phyloP scores from a whole-genome alignment of 1,140 invertebrate genomes.

The Andrena cerasifolii region DNA sequence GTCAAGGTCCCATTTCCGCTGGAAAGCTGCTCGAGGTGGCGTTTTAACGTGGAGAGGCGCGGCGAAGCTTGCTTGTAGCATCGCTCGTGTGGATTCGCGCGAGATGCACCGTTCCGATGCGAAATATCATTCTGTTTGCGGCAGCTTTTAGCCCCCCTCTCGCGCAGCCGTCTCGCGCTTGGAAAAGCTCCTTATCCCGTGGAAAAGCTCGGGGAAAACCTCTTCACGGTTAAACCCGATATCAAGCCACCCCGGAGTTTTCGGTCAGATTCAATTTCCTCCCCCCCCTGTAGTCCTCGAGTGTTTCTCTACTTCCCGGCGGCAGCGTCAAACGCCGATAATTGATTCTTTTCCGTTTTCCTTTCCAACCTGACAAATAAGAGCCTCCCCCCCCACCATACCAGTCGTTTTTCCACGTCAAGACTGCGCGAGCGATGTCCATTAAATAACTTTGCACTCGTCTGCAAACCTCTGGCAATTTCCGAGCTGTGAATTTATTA shows the following conservation, averaged over 20 bases:
- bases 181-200: slow-evolving; percentile 43
- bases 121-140: slow-evolving; percentile 33
- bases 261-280: slow-evolving; percentile 41
- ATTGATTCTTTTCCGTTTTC: neutral
- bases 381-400: too few relatives aligned
- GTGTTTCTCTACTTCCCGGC: neutral
- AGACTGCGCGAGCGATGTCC: too few relatives aligned
- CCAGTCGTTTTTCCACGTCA: too few relatives aligned
- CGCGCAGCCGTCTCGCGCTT: slow-evolving; percentile 15
- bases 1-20: neutral
- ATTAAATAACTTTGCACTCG: too few relatives aligned
- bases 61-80: too few relatives aligned
- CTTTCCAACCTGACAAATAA: too few relatives aligned
- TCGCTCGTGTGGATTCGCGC: neutral
- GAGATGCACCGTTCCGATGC: neutral
- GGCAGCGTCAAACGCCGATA: too few relatives aligned
- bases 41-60: neutral
- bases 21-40: too few relatives aligned
- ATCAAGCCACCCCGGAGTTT: neutral
- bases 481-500: too few relatives aligned
- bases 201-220: slow-evolving; percentile 42
- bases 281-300: neutral
- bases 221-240: slow-evolving; percentile 32
- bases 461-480: too few relatives aligned
- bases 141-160: slow-evolving; percentile 36